phyloP scores from a whole-genome alignment of 2,113 vertebrate species.

The Cettia cetti region DNA sequence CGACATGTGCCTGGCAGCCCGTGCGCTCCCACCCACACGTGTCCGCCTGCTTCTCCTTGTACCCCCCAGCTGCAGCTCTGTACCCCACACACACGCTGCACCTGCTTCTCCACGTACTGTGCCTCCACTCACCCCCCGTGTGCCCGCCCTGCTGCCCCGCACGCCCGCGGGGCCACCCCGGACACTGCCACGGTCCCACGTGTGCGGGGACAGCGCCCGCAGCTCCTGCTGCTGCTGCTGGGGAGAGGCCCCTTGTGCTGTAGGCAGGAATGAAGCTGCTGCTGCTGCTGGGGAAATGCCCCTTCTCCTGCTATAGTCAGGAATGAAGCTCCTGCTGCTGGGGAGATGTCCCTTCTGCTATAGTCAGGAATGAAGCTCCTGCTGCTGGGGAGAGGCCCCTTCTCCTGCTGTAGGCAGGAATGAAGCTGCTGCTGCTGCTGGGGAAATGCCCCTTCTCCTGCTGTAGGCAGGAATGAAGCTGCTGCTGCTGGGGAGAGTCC shows the following conservation, averaged over 20 bases:
- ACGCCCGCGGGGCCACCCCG: accelerated
- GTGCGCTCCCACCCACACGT: background rate
- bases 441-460: background rate
- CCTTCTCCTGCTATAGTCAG: no score
- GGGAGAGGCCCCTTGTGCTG: no score
- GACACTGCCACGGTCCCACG: accelerated
- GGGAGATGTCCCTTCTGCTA: background rate
- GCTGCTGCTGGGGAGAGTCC: no score
- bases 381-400: no score
- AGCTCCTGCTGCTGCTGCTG: background rate
- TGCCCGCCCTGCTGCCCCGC: background rate
- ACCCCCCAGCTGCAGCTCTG: background rate
- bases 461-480: accelerated
- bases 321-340: no score
- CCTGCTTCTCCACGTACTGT: background rate
- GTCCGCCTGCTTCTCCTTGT: background rate
- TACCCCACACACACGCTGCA: no score
- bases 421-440: no score
- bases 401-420: no score
- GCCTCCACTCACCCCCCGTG: accelerated
- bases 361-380: accelerated
- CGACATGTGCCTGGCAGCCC: background rate
- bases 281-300: no score
- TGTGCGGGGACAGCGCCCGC: accelerated
- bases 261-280: no score